Base-by-base conservation (phyloP, 2,888 invertebrate genomes). In the Rhabditoides inermis region DNA sequence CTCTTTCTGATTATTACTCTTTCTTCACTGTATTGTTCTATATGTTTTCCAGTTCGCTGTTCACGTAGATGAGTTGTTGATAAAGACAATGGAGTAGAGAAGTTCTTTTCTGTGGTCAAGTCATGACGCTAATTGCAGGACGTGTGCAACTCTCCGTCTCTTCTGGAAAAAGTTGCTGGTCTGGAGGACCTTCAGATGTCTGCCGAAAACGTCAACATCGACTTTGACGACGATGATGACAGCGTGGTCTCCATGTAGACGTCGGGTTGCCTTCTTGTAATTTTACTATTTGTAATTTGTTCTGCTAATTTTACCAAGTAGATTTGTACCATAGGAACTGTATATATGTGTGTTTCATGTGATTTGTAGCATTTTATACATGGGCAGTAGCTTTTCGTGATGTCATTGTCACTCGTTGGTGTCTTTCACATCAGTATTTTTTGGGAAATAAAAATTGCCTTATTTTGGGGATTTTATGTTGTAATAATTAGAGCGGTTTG, bases 151-250 rank as follows among this genome's bases (percentile, higher is more conserved):
- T 60, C 60, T 20, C 85, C 88, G 0, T 84, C 83, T 56, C 86
- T 85, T 78, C 81, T 94, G 70, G 91, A 92, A 79, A 85, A 87
- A 62, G 77, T 92, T 2, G 88, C 90, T 0, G 90, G 90, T 0
- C 81, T 94, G 22, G 79, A 79, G 40, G 72, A 80, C 65, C 77
- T 83, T 56, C 82, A 82, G 54, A 68, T 55, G 12, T 61, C 63
- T 4, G 64, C 60, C 20, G 53, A 68, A 20, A 56, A 50, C 18
- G 52, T 64, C 12, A 37, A 59, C 3, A 63, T 63, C 36, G 63
- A 63, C 28, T 63, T 63, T 32, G 54, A 52, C 18, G 63, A 63
- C 36, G 52, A 55, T 22, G 53, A 51, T 15, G 40, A 51, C 25
- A 37, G 40, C 3, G 51, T 55, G 35, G 40, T 49, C 36, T 53